Evolutionary conservation across 2,888 invertebrate genomes (phyloP), one percentile per base, ranked within the genome.

Genomic region (Ichneumoninae sp.): DNA sequence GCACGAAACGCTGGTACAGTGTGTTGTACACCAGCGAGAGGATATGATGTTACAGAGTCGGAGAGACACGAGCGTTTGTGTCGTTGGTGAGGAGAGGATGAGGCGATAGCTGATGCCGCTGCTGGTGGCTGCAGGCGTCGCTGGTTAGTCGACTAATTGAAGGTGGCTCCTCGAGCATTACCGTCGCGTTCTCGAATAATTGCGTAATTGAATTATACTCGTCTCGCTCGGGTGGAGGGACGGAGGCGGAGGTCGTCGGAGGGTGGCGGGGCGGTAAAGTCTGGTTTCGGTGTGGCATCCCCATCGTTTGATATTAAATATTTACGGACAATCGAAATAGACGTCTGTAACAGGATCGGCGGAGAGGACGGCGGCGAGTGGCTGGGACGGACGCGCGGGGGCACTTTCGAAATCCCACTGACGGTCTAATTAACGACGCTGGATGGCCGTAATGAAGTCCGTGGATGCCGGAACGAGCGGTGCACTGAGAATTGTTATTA

Each of bases 71-170:
- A 66, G 30, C 50, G 30, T 30, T 65, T 10, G 47, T 65, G 47
- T 5, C 30, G 33, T 33, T 16, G 30, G 54, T 6, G 57, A 62
- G 54, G 22, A 47, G 30, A 66, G 62, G 52, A 70, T 52, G 57
- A 19, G 66, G 54, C 50, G 68, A 60, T 65, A 54, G 60, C 60
- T 75, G 68, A 78, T 60, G 77, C 36, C 26, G 66, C 52, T 70
- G 50, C 36, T 8, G n/a, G 66, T 30, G 66, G 72, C 76, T 76
- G 68, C 65, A 52, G 74, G 75, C 60, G 57, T 68, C 22, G 40
- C 76, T 47, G 74, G 65, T 78, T 69, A 84, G 77, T 83, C 84
- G 85, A 85, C 85, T 87, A 88, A 88, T 87, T 87, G 83, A 86
- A 87, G 86, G 84, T 86, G 84, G 81, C 86, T 80, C 83, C 72